phyloP scores from a whole-genome alignment of 2,113 vertebrate genomes.

The Thinocorus orbignyianus region DNA sequence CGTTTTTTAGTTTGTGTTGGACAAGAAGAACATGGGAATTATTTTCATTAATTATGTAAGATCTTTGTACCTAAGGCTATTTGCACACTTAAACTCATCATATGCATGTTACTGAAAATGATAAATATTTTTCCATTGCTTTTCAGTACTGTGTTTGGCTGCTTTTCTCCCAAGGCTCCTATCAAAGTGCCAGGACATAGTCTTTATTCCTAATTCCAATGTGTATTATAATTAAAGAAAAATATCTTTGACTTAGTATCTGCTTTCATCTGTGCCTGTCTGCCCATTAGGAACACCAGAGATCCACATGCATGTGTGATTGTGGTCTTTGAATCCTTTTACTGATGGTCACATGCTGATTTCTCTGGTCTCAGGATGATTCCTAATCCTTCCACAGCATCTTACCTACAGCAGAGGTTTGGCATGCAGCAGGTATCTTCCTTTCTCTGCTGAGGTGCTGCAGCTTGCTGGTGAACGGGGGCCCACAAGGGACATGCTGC shows the following conservation, averaged over 20 bases:
- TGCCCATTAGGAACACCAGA: not conserved
- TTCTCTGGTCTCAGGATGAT: not conserved
- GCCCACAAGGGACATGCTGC: not conserved
- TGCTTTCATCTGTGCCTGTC: not conserved
- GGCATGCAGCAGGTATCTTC: fast-evolving
- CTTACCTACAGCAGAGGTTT: not conserved
- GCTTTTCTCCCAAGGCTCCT: not conserved
- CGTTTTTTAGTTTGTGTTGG: not conserved
- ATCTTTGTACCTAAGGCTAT: not conserved
- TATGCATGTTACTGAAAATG: not conserved
- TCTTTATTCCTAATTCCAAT: not conserved
- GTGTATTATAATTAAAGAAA: not conserved
- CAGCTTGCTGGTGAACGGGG: not conserved
- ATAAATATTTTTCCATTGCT: not conserved
- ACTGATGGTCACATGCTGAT: fast-evolving
- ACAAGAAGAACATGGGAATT: not conserved
- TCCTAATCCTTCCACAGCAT: not conserved
- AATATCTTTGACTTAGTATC: not conserved
- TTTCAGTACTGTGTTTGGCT: not conserved
- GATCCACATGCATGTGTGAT: not conserved
- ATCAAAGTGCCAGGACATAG: not conserved
- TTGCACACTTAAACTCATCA: not conserved
- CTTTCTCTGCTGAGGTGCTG: not conserved
- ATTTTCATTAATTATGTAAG: not conserved
- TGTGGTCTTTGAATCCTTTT: not conserved